phyloP scores from a whole-genome alignment of 2,113 vertebrate species.

The Propithecus coquereli region DNA sequence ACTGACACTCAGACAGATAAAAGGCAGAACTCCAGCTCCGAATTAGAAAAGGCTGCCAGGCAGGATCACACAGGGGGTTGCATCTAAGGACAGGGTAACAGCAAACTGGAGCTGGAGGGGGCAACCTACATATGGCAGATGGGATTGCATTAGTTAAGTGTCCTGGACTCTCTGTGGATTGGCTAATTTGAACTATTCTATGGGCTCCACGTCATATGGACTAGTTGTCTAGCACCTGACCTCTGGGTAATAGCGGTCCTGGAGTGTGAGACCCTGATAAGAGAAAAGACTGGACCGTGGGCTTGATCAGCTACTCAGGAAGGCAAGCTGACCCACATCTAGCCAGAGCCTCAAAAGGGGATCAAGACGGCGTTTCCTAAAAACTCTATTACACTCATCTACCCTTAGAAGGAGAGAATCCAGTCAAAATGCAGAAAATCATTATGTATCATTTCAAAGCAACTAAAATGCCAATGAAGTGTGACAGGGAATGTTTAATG shows the following conservation, averaged over 20 bases:
- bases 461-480: constrained; percentile 11
- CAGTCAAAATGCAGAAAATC: neutral
- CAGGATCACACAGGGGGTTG: neutral
- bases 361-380: neutral
- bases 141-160: neutral
- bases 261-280: neutral
- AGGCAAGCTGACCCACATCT: neutral
- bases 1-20: neutral
- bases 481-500: neutral
- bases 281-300: neutral
- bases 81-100: neutral
- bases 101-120: neutral
- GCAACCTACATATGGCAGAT: neutral
- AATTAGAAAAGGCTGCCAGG: neutral
- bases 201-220: neutral
- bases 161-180: neutral
- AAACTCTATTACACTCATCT: neutral
- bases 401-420: neutral
- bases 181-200: neutral
- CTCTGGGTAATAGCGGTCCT: neutral
- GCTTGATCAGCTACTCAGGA: neutral
- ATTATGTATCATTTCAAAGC: neutral
- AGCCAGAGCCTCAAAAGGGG: neutral
- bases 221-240: neutral
- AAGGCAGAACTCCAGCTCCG: neutral